Evolutionary conservation across 1,140 invertebrate genomes (phyloP).

Genomic region (Aplysia californica): DNA sequence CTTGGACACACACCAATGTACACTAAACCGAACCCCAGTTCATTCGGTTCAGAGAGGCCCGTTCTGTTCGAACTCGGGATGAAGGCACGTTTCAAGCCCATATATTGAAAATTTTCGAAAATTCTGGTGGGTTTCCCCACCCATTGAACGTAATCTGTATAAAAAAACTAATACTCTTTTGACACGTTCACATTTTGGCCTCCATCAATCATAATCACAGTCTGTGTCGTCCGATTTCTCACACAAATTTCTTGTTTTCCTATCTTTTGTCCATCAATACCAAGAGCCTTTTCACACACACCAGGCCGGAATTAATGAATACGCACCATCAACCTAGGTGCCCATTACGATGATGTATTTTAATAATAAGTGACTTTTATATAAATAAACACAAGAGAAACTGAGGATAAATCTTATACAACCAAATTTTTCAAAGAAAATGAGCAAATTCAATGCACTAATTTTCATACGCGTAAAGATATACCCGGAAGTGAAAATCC

Average conservation of each 20-base stretch:
- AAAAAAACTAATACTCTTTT: too few species aligned
- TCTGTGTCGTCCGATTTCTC: conserved; percentile 22
- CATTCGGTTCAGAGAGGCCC: too few species aligned
- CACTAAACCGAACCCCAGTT: too few species aligned
- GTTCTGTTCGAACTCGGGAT: too few species aligned
- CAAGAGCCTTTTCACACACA: conserved; percentile 29
- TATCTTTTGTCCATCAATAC: conserved; percentile 29
- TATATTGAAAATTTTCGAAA: not conserved
- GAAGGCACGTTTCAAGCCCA: too few species aligned
- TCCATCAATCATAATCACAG: conserved; percentile 24
- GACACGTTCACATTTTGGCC: not conserved
- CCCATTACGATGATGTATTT: too few species aligned
- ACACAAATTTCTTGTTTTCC: conserved; percentile 27
- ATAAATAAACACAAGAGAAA: too few species aligned
- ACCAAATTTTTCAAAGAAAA: too few species aligned
- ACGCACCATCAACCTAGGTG: too few species aligned
- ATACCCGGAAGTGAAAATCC: conserved; percentile 24
- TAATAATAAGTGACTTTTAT: too few species aligned
- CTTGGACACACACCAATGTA: too few species aligned
- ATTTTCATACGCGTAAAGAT: conserved; percentile 19
- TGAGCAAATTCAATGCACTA: conserved; percentile 6
- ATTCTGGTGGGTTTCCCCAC: conserved; percentile 2
- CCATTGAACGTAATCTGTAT: conserved; percentile 3
- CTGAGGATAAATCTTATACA: too few species aligned
- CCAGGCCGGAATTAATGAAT: conserved; percentile 25